phyloP scores from a whole-genome alignment of 2,797 vertebrate genomes.

The Sebastes trivittatus region DNA sequence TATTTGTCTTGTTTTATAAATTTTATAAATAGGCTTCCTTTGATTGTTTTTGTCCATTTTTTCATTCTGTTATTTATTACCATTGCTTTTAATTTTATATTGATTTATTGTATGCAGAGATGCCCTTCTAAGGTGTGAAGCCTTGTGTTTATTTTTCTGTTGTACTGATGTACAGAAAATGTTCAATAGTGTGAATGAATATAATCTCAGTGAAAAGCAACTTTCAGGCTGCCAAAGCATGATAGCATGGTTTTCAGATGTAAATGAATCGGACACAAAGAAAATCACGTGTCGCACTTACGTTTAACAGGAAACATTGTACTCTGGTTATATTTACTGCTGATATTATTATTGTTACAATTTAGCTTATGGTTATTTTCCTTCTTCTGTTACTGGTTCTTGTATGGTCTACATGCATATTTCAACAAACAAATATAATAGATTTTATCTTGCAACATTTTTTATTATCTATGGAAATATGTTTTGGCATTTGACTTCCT shows the following conservation, averaged over 20 bases:
- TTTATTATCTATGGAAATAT: conserved; percentile 86
- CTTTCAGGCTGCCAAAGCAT: conserved; percentile 90
- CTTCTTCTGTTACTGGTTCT: conserved; percentile 84
- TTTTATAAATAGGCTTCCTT: conserved; percentile 83
- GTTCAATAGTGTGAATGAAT: conserved; percentile 89
- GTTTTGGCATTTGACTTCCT: conserved; percentile 89
- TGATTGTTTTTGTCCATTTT: conserved; percentile 75
- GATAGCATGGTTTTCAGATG: conserved; percentile 90
- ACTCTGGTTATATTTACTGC: conserved; percentile 86
- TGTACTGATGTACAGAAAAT: conserved; percentile 88
- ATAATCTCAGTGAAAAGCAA: conserved; percentile 90
- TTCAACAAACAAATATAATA: conserved; percentile 85
- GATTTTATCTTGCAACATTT: conserved; percentile 86
- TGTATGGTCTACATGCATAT: conserved; percentile 87
- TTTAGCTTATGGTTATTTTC: conserved; percentile 84
- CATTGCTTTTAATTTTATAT: conserved; percentile 83
- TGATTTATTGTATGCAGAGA: conserved; percentile 81
- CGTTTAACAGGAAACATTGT: conserved; percentile 85
- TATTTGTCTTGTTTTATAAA: conserved; percentile 84
- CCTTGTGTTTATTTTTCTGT: conserved; percentile 77
- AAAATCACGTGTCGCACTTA: conserved; percentile 85
- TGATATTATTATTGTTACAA: conserved; percentile 86
- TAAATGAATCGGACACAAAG: conserved; percentile 84
- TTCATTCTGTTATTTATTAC: conserved; percentile 76
- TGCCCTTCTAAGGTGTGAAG: conserved; percentile 79